Percentiles rank a stretch among this genome's conserved stretches.
These are phyloP conservation scores for Miniopterus natalensis DNA, from an alignment of 2,113 vertebrate genomes.

Conservation along the genomic window DNA sequence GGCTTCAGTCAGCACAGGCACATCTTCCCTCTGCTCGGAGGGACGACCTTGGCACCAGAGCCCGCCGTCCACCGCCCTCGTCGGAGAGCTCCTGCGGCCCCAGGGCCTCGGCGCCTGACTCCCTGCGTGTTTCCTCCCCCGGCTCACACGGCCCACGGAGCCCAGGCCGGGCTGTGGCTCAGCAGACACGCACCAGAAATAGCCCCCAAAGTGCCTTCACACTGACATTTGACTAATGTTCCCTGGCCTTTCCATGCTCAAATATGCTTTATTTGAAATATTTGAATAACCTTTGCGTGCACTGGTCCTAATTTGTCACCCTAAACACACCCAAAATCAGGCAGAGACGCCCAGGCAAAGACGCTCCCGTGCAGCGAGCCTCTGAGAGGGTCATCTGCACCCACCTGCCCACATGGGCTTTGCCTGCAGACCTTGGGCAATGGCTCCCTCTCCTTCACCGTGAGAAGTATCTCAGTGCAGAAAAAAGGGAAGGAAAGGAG, in stretches of 20 bases:
- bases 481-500: neutral
- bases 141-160: neutral
- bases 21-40: neutral
- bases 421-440: neutral
- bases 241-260: constrained; percentile 74
- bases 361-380: rapidly evolving
- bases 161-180: constrained; percentile 13
- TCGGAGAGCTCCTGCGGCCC: rapidly evolving
- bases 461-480: rapidly evolving
- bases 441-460: too few species aligned
- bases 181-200: constrained; percentile 32
- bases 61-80: neutral
- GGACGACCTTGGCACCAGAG: neutral
- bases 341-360: neutral
- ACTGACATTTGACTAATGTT: constrained; percentile 76
- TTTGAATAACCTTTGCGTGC: constrained; percentile 74
- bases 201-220: constrained; percentile 10
- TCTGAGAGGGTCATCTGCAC: rapidly evolving
- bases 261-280: constrained; percentile 71
- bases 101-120: neutral
- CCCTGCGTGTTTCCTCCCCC: neutral
- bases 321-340: neutral
- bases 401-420: neutral
- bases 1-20: neutral
- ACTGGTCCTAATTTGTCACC: constrained; percentile 53